A percentile compares a stretch with the other conserved stretches of the same genome.
Evolutionary conservation across 2,797 vertebrate species (phyloP).

Genomic region (Scarus forsteni): DNA sequence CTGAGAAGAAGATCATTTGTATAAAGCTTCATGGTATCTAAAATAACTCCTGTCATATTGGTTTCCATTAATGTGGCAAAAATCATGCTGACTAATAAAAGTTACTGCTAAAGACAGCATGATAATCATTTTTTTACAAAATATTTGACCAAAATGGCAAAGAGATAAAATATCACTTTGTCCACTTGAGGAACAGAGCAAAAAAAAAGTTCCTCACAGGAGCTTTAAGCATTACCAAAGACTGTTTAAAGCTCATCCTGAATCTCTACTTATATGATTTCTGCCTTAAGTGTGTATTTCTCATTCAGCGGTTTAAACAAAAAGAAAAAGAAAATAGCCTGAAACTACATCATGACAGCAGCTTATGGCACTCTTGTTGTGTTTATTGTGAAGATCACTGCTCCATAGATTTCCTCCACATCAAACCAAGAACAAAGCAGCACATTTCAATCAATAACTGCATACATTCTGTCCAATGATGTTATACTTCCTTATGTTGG

Average conservation of each 20-base stretch:
- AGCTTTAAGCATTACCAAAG: too few relatives aligned
- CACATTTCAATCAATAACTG: constrained; percentile 50
- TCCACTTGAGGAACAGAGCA: too few relatives aligned
- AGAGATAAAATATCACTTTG: too few relatives aligned
- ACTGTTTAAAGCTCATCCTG: background rate
- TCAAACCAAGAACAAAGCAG: constrained; percentile 37
- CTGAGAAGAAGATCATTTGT: too few relatives aligned
- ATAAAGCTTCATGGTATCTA: too few relatives aligned
- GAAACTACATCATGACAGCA: constrained; percentile 15
- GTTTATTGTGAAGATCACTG: constrained; percentile 15
- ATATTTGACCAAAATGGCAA: too few relatives aligned
- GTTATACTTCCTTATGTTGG: constrained; percentile 37
- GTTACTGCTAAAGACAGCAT: too few relatives aligned
- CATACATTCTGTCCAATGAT: constrained; percentile 20
- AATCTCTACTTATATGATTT: background rate
- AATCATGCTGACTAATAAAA: too few relatives aligned
- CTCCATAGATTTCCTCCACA: constrained; percentile 42
- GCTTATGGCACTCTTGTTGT: background rate
- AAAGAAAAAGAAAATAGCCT: background rate
- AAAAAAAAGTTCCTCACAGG: too few relatives aligned
- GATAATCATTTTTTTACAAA: too few relatives aligned
- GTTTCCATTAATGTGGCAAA: too few relatives aligned
- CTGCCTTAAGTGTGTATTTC: background rate
- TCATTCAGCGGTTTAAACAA: background rate
- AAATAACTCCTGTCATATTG: too few relatives aligned